Percentiles rank a stretch among this genome's conserved stretches.
phyloP scores from a whole-genome alignment of 2,797 vertebrate species.

The Dromococcyx pavoninus region DNA sequence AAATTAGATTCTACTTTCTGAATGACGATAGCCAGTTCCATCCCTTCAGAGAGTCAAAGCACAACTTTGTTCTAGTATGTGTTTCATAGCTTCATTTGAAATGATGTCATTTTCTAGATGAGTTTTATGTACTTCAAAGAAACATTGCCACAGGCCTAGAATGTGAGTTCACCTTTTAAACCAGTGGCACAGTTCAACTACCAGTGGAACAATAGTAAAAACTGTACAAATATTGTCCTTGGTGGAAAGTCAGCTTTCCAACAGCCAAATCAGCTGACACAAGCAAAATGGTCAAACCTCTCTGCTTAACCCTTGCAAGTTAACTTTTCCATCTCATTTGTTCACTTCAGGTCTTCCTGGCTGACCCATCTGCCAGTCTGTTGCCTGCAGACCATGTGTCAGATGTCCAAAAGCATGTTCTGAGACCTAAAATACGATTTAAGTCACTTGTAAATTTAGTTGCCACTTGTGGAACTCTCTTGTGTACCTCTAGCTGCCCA shows the following conservation, averaged over 20 bases:
- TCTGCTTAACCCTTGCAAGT: background rate
- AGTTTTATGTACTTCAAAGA: constrained; percentile 35
- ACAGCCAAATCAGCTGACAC: background rate
- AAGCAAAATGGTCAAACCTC: background rate
- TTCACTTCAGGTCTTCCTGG: background rate
- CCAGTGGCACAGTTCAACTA: background rate
- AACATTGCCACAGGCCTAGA: background rate
- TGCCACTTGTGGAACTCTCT: background rate
- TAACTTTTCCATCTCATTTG: background rate
- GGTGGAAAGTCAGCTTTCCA: background rate
- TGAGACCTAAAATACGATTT: background rate
- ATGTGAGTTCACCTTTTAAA: background rate
- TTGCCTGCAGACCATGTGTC: background rate
- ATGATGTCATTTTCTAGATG: constrained; percentile 11
- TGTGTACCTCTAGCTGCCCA: background rate
- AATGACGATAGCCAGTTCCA: background rate
- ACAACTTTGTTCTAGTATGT: background rate
- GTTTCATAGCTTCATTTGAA: constrained; percentile 27
- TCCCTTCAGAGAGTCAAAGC: background rate
- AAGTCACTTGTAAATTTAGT: background rate
- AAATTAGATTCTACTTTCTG: constrained; percentile 27
- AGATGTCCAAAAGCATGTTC: background rate
- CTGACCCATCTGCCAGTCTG: background rate
- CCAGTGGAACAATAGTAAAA: background rate
- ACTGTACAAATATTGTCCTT: background rate